Conservation (phyloP, 2,113 vertebrate genomes). For the Myrmecobius fasciatus region DNA sequence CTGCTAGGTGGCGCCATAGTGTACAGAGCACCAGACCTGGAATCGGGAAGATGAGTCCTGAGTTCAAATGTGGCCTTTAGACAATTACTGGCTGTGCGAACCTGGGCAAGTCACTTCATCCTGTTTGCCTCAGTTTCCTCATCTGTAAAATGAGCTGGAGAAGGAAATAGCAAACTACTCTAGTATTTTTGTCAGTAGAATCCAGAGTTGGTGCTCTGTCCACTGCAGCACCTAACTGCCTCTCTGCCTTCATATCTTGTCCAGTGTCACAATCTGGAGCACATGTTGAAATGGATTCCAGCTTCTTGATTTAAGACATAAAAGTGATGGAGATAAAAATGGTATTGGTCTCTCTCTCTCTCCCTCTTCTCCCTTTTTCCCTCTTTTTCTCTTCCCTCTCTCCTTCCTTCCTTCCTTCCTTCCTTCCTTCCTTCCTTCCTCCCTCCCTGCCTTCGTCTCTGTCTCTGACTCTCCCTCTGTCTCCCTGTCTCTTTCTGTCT, state of each 20-base stretch:
- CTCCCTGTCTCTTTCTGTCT: not conserved
- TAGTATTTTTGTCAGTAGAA: not conserved
- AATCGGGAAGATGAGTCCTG: not conserved
- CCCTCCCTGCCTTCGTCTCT: not conserved
- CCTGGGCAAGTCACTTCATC: not conserved
- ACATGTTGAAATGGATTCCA: not conserved
- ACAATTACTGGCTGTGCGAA: not conserved
- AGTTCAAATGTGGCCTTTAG: not conserved
- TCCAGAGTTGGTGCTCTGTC: no score
- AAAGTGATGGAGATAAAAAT: not conserved
- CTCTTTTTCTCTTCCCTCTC: accelerated
- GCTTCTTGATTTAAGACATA: not conserved
- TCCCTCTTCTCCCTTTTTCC: no score
- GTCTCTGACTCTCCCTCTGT: no score
- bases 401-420: no score
- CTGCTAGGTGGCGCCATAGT: not conserved
- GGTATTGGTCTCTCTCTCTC: not conserved
- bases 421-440: no score
- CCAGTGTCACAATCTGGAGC: not conserved
- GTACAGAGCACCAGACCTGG: not conserved
- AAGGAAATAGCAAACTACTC: not conserved
- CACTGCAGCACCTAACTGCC: no score
- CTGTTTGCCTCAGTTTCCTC: not conserved
- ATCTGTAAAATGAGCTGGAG: not conserved
- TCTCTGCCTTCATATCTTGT: not conserved